Evolutionary conservation across 2,888 invertebrate genomes (phyloP), one percentile per base, ranked within the genome.

Genomic region (Hemaris fuciformis): DNA sequence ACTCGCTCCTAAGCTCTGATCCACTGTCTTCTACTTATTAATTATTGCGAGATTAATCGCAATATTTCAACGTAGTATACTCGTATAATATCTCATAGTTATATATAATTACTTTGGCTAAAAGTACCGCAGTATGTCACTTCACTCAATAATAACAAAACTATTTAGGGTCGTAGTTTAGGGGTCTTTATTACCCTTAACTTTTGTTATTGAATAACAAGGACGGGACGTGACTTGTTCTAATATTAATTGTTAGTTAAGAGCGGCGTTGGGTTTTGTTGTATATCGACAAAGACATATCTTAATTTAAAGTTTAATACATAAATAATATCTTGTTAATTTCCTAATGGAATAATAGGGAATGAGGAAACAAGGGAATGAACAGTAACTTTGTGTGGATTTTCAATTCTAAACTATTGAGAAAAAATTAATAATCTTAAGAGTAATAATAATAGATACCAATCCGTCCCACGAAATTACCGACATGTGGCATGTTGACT

Each of bases 191-290:
- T 59, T 27, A 43, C 20, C 25, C 58, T 57, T 43, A 59, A 59
- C 58, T 59, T 59, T 25, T 25, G 27, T 27, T 59, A 59, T 59
- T 59, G 42, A 59, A 59, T 59, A 59, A 59, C 42, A 42, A 53
- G 53, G 31, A 27, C 18, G 53, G 18, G 25, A 43, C 57, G 57
- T 57, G 57, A 57, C 43, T 43, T 43, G 53, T 59, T 43, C 42
- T 43, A 43, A 23, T 27, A 59, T 59, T 59, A 59, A 43, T 59
- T 53, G 53, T 53, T 53, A 18, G 31, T 31, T 18, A 31, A 53
- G 53, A 53, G 31, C 15, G n/a, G 48, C 31, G 18, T 53, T 18
- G 31, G 31, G 53, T 27, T 18, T 53, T 31, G 48, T 27, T 31
- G 27, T 53, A 18, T 53, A 53, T 53, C 53, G 53, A 53, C 53